Base-by-base conservation (phyloP, 2,888 invertebrate genomes). In the Omphaloscelis lunosa region DNA sequence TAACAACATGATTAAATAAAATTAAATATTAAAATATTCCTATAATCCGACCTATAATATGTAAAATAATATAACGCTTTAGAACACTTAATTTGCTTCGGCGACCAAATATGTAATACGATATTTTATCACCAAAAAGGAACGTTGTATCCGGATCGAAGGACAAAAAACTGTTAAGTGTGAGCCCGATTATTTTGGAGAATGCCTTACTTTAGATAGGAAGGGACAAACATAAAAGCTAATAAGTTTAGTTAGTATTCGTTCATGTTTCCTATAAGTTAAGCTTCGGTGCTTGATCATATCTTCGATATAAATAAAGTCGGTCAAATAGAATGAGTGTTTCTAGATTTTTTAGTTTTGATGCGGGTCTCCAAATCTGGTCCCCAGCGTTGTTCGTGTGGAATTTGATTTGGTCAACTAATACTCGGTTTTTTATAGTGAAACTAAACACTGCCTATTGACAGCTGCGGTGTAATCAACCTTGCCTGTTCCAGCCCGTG, bases 381-480 rank as follows among this genome's bases (percentile, higher is more conserved):
- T 88, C 88, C 87, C 82, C 84, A 78, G 45, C 78, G 77, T 78
- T 77, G 77, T 80, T 80, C 77, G 79, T 77, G 80, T 84, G 89
- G 89, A 90, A 88, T 93, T 92, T 85, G 84, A 88, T 92, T 91
- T 89, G 90, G 90, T 88, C 88, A 89, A 89, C 82, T 85, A 88
- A 89, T 87, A 89, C 88, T 82, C 86, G 77, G 78, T 87, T 92
- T 92, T 93, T 91, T 91, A 89, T 88, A 77, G 77, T 91, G 95
- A 90, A 95, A 95, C 90, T 86, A 78, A 90, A 95, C 87, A 93
- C 90, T 82, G 80, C 78, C 84, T 89, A 93, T 92, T 90, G 91
- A 93, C 93, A 93, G 92, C 92, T 94, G 93, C 89, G 90, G 90
- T 90, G 88, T 89, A 90, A 89, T 86, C 89, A 90, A 89, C 88